Conservation (phyloP, 2,888 invertebrate species). For the Plagiodera versicolora region DNA sequence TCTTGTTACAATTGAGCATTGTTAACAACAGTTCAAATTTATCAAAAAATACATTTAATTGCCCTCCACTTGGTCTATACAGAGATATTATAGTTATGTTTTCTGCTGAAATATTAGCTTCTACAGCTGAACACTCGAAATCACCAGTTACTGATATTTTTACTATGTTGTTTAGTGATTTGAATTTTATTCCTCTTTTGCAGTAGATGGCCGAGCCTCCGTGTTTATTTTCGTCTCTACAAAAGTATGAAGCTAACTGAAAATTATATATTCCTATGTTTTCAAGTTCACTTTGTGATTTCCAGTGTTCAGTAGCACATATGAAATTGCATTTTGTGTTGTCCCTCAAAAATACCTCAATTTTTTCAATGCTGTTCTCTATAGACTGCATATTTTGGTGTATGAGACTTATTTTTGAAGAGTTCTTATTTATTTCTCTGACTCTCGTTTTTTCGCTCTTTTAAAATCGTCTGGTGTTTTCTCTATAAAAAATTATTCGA, state of each 20-base stretch:
- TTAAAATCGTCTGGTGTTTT: neutral
- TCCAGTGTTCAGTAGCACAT: neutral
- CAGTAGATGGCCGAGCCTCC: conserved; percentile 3
- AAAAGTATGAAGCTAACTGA: neutral
- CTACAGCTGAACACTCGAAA: conserved; percentile 6
- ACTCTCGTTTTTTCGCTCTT: neutral
- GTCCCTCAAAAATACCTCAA: conserved; percentile 1
- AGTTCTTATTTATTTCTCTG: conserved; percentile 5
- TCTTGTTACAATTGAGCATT: too few relatives aligned
- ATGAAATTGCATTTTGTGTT: conserved; percentile 1
- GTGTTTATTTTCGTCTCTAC: too few relatives aligned
- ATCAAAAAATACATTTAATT: too few relatives aligned
- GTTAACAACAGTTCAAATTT: too few relatives aligned
- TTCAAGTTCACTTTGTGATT: too few relatives aligned
- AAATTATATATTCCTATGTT: neutral
- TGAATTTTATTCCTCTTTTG: conserved; percentile 1
- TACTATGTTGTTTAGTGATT: conserved; percentile 8
- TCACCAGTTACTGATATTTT: neutral
- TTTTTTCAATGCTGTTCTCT: conserved; percentile 4
- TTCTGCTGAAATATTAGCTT: neutral
- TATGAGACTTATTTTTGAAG: conserved; percentile 6
- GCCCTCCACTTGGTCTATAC: too few relatives aligned
- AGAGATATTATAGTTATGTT: too few relatives aligned
- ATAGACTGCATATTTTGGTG: conserved; percentile 6
- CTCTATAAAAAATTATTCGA: neutral